Percentiles rank a stretch among this genome's conserved stretches.
Evolutionary conservation across 2,113 vertebrate genomes (phyloP).

Genomic region (Myanophis thanlyinensis): DNA sequence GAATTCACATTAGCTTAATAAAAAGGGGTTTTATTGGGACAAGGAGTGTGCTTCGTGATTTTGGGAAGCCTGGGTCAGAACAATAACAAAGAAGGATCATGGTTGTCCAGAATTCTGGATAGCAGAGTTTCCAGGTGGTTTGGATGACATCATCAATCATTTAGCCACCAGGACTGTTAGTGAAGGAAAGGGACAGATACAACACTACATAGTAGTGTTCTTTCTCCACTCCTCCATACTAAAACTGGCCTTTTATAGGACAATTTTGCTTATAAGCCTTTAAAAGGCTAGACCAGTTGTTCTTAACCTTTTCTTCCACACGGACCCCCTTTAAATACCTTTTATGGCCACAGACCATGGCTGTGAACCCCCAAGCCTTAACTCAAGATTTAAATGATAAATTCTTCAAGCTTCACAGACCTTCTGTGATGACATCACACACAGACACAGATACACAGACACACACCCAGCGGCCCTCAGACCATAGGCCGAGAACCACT

Average conservation of each 20-base stretch:
- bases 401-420: not conserved
- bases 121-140: not conserved
- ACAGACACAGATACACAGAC: too few species aligned
- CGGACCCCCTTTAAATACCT: too few species aligned
- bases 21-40: too few species aligned
- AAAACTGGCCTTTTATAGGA: not conserved
- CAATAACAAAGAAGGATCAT: not conserved
- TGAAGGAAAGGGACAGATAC: not conserved
- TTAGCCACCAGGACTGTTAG: not conserved
- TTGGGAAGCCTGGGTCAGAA: too few species aligned
- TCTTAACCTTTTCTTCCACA: too few species aligned
- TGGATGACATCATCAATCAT: not conserved
- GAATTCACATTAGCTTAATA: too few species aligned
- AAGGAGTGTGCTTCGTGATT: too few species aligned
- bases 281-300: too few species aligned
- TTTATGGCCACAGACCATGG: too few species aligned
- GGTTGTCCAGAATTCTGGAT: not conserved
- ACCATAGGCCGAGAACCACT: not conserved
- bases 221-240: not conserved
- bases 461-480: too few species aligned
- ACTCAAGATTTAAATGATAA: not conserved
- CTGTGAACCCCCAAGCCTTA: too few species aligned
- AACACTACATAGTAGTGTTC: not conserved
- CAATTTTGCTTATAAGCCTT: not conserved
- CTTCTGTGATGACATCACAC: too few species aligned